Percentiles rank a stretch among this genome's conserved stretches.
phyloP scores from a whole-genome alignment of 2,888 invertebrate genomes.

The Chaetogeoica ovagalla region DNA sequence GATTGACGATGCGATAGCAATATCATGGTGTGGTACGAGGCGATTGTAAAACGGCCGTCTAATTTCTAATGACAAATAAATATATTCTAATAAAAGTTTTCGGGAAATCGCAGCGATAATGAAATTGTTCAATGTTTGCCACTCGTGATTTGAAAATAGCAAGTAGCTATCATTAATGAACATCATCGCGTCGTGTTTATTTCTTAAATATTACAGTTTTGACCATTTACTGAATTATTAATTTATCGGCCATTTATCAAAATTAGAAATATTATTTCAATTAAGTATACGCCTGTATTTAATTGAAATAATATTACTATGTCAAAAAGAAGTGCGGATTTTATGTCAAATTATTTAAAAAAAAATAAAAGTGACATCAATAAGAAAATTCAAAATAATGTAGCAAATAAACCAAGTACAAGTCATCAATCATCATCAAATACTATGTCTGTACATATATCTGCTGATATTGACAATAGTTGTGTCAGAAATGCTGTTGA shows the following conservation, averaged over 20 bases:
- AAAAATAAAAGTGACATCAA: slow-evolving; percentile 3
- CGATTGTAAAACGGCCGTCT: background rate
- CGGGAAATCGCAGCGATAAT: no score
- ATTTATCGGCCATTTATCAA: background rate
- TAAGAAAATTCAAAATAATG: background rate
- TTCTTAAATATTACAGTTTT: slow-evolving; percentile 4
- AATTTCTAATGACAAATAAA: no score
- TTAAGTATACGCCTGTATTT: background rate
- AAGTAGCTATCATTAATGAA: background rate
- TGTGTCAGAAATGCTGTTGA: slow-evolving; percentile 7
- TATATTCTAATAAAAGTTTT: no score
- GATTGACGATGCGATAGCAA: background rate
- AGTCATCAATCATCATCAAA: slow-evolving; percentile 14
- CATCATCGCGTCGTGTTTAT: background rate
- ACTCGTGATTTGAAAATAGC: background rate
- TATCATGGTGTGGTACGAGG: slow-evolving; percentile 5
- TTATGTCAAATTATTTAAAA: slow-evolving; percentile 13
- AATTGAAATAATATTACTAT: slow-evolving; percentile 20
- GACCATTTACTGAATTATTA: background rate
- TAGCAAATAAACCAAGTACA: background rate
- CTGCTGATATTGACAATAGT: slow-evolving; percentile 20
- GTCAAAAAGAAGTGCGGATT: slow-evolving; percentile 14
- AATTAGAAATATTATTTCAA: background rate
- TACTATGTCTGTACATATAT: background rate
- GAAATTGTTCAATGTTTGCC: no score